These are phyloP conservation scores for Odontocolon sp. DNA, from an alignment of 2,888 invertebrate genomes.

Conservation along the genomic window DNA sequence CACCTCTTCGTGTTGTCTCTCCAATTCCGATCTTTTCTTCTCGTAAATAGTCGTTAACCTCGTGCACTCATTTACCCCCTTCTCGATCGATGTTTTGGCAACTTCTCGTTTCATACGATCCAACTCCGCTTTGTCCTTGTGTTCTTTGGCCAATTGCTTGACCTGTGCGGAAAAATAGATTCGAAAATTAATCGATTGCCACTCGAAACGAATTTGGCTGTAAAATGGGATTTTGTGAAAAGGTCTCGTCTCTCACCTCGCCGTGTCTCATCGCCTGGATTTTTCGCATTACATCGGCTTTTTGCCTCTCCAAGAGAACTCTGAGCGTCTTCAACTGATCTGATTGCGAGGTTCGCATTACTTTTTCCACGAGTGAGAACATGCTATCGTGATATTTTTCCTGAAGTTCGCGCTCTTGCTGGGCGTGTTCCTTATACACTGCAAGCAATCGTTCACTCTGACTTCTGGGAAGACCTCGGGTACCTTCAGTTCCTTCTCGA, in stretches of 20 bases:
- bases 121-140: conserved; percentile 95
- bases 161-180: conserved; percentile 80
- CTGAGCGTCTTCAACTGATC: conserved; percentile 91
- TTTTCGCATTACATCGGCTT: conserved; percentile 89
- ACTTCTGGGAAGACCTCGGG: conserved; percentile 83
- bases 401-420: conserved; percentile 88
- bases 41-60: conserved; percentile 90
- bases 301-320: conserved; percentile 87
- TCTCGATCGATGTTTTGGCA: conserved; percentile 90
- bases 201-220: not conserved
- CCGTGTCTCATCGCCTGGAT: conserved; percentile 92
- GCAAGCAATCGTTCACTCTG: conserved; percentile 85
- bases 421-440: conserved; percentile 86
- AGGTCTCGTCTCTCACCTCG: conserved; percentile 84
- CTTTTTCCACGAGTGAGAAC: conserved; percentile 90
- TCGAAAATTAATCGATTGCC: not conserved
- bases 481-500: conserved; percentile 81
- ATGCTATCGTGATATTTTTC: conserved; percentile 93
- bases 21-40: conserved; percentile 88
- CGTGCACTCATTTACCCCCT: conserved; percentile 94
- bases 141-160: conserved; percentile 92
- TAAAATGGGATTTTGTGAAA: no score
- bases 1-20: conserved; percentile 90
- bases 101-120: conserved; percentile 93
- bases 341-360: conserved; percentile 89